phyloP scores from a whole-genome alignment of 2,888 invertebrate species.

The Seladonia tumulorum region DNA sequence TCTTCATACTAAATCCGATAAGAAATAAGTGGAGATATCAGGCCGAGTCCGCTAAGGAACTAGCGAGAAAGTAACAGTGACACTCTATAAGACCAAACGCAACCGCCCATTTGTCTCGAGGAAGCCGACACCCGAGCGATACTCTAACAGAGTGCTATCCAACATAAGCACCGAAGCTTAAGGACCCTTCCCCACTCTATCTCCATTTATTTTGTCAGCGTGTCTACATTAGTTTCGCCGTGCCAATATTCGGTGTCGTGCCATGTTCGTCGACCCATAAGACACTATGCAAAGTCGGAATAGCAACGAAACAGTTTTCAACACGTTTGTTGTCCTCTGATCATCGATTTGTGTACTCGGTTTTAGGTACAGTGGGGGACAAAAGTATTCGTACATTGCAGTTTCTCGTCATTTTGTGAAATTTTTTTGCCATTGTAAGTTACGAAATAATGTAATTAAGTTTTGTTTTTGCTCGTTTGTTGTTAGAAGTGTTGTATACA shows the following conservation, averaged over 20 bases:
- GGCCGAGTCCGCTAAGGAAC: not conserved
- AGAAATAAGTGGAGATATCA: conserved; percentile 4
- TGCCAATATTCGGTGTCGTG: not conserved
- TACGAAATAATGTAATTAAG: no score
- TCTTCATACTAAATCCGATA: not conserved
- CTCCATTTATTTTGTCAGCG: conserved; percentile 11
- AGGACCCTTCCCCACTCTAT: conserved; percentile 7
- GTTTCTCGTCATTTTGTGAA: no score
- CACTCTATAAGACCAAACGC: conserved; percentile 8
- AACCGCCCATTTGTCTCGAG: conserved; percentile 5
- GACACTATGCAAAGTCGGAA: not conserved
- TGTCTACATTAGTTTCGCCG: not conserved
- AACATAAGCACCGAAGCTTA: conserved; percentile 10
- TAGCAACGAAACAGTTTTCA: not conserved
- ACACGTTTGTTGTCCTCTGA: no score
- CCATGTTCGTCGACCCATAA: not conserved
- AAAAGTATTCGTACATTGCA: no score
- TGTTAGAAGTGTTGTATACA: no score
- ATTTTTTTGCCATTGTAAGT: no score
- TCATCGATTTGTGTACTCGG: no score
- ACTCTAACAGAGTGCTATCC: conserved; percentile 15
- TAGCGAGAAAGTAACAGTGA: conserved; percentile 1
- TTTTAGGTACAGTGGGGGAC: no score
- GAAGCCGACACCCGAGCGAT: conserved; percentile 8
- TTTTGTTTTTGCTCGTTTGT: no score